These are phyloP conservation scores for Gastracanthus pulcherrimus DNA, from an alignment of 2,888 invertebrate genomes.

Conservation along the genomic window DNA sequence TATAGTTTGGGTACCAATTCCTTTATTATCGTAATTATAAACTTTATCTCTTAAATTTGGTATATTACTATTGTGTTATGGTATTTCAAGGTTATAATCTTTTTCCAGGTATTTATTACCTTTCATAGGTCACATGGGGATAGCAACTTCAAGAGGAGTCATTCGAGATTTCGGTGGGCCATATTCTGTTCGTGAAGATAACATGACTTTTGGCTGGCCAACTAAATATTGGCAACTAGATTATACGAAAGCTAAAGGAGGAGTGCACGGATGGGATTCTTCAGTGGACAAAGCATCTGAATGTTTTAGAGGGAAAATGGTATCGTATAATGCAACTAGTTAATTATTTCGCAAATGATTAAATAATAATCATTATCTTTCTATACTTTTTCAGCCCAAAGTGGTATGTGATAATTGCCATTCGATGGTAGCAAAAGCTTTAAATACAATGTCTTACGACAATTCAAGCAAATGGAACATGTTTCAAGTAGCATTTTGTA, in stretches of 20 bases:
- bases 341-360: constrained; percentile 1
- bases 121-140: constrained; percentile 99
- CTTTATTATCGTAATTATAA: constrained; percentile 87
- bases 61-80: neutral
- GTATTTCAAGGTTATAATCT: constrained; percentile 15
- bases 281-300: constrained; percentile 95
- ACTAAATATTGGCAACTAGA: constrained; percentile 93
- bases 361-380: neutral
- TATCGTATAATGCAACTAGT: constrained; percentile 69
- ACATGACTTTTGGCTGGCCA: constrained; percentile 94
- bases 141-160: constrained; percentile 91
- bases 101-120: constrained; percentile 92
- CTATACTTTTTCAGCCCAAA: constrained; percentile 85
- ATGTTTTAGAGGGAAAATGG: constrained; percentile 94
- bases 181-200: constrained; percentile 94
- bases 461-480: constrained; percentile 92
- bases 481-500: constrained; percentile 90
- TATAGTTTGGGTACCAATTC: constrained; percentile 98
- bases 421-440: constrained; percentile 96
- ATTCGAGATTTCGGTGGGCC: constrained; percentile 99
- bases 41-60: constrained; percentile 27
- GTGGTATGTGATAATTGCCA: constrained; percentile 98
- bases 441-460: constrained; percentile 94
- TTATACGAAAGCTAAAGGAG: constrained; percentile 85
- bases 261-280: constrained; percentile 90